A percentile compares a stretch with the other conserved stretches of the same genome.
These are phyloP conservation scores for Xestobium rufovillosum DNA, from an alignment of 2,888 invertebrate genomes.

Conservation along the genomic window DNA sequence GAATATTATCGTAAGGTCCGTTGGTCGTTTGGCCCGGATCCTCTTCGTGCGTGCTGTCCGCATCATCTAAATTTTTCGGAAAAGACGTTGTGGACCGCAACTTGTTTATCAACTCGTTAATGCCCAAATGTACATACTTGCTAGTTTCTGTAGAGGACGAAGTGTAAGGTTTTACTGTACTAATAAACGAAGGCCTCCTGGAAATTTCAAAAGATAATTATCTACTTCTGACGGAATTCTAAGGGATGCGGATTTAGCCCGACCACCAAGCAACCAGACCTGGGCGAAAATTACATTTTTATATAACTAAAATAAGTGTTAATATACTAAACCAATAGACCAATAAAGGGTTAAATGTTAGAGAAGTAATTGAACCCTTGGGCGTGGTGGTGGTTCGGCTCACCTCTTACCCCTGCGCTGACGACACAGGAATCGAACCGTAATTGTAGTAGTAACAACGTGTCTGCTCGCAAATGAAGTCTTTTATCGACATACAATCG, in stretches of 20 bases:
- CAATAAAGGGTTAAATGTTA: not conserved
- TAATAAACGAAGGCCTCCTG: conserved; percentile 53
- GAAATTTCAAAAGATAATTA: too few relatives aligned
- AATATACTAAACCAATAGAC: too few relatives aligned
- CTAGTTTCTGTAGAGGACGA: conserved; percentile 45
- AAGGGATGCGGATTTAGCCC: too few relatives aligned
- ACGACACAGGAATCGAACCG: conserved; percentile 82
- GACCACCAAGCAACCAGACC: too few relatives aligned
- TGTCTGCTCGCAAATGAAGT: conserved; percentile 85
- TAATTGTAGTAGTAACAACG: conserved; percentile 88
- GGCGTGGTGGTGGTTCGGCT: conserved; percentile 43
- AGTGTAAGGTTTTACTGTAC: conserved; percentile 51
- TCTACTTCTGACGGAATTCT: too few relatives aligned
- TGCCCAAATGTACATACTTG: conserved; percentile 22
- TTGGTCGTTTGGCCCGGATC: conserved; percentile 44
- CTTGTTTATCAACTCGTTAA: conserved; percentile 23
- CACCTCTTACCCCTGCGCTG: conserved; percentile 90
- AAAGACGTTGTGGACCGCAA: conserved; percentile 18
- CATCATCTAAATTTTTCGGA: conserved; percentile 26
- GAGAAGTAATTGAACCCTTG: conserved; percentile 26
- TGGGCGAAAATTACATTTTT: too few relatives aligned
- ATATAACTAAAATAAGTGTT: too few relatives aligned
- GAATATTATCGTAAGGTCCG: conserved; percentile 53
- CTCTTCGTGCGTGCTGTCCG: conserved; percentile 37
- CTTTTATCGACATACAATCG: conserved; percentile 75